Evolutionary conservation across 1,140 invertebrate genomes (phyloP).

Genomic region (Bombus consobrinus): DNA sequence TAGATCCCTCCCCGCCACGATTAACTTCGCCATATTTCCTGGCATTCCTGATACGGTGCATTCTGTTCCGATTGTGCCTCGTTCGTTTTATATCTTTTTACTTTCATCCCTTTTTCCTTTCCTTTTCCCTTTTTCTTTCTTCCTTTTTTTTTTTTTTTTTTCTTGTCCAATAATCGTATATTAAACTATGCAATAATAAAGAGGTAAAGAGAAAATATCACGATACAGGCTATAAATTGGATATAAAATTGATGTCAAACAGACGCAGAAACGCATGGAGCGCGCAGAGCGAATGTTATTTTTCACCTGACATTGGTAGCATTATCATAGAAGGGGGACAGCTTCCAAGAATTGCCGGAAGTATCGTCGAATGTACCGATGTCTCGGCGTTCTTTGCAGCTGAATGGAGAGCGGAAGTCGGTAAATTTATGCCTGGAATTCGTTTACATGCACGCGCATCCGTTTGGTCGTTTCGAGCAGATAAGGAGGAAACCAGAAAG

Average conservation of each 20-base stretch:
- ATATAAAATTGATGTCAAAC: background rate
- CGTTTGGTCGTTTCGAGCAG: conserved; percentile 8
- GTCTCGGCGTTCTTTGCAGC: conserved; percentile 16
- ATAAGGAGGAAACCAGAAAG: conserved; percentile 2
- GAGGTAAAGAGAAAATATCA: background rate
- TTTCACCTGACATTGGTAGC: conserved; percentile 43
- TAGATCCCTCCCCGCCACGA: conserved; percentile 49
- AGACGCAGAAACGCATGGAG: background rate
- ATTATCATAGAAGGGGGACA: conserved; percentile 47
- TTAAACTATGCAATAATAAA: background rate
- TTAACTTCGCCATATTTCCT: conserved; percentile 47
- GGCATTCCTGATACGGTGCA: conserved; percentile 31
- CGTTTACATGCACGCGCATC: conserved; percentile 58
- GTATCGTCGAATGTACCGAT: conserved; percentile 57
- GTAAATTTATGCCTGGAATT: conserved; percentile 65
- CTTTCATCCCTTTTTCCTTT: background rate
- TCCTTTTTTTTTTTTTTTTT: background rate
- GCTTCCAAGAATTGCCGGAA: conserved; percentile 58
- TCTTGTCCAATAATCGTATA: background rate
- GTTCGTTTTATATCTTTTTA: background rate
- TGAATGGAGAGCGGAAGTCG: conserved; percentile 63
- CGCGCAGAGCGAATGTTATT: conserved; percentile 24
- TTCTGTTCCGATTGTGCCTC: background rate
- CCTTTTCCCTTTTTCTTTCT: too few relatives aligned
- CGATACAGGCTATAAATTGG: background rate